Percentiles rank a stretch among this genome's conserved stretches.
Conservation (phyloP, 2,797 vertebrate species). For the Micromesistius poutassou region DNA sequence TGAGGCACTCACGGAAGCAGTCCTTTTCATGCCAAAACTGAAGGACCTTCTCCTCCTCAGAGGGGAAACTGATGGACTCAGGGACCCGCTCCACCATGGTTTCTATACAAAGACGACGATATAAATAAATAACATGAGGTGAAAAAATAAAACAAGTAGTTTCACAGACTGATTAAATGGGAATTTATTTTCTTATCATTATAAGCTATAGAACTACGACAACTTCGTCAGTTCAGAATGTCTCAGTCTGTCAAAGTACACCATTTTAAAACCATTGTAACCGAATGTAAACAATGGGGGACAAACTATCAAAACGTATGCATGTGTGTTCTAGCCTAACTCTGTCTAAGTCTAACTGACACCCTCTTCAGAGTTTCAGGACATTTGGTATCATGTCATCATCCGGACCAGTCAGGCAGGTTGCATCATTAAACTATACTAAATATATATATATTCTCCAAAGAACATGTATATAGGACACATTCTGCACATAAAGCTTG, state of each 20-base stretch:
- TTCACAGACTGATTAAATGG: neutral
- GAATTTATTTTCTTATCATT: neutral
- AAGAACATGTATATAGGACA: neutral
- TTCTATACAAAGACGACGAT: conserved; percentile 33
- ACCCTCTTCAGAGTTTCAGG: neutral
- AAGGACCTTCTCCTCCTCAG: conserved; percentile 88
- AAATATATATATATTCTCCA: neutral
- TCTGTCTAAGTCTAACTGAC: neutral
- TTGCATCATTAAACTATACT: neutral
- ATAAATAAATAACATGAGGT: neutral
- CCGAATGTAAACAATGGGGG: neutral
- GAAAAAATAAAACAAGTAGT: neutral
- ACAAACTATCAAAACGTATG: neutral
- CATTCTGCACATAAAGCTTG: neutral
- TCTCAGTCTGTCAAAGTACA: neutral
- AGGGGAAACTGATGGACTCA: conserved; percentile 87
- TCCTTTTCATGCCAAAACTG: conserved; percentile 82
- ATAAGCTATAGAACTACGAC: neutral
- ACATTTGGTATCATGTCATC: neutral
- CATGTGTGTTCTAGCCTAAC: neutral
- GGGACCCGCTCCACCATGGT: conserved; percentile 91
- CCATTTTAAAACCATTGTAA: neutral
- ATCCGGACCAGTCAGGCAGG: neutral
- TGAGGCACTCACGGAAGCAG: conserved; percentile 93
- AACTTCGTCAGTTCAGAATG: neutral